Base-by-base conservation (phyloP, 2,113 vertebrate genomes). In the Mormyrus lacerda region DNA sequence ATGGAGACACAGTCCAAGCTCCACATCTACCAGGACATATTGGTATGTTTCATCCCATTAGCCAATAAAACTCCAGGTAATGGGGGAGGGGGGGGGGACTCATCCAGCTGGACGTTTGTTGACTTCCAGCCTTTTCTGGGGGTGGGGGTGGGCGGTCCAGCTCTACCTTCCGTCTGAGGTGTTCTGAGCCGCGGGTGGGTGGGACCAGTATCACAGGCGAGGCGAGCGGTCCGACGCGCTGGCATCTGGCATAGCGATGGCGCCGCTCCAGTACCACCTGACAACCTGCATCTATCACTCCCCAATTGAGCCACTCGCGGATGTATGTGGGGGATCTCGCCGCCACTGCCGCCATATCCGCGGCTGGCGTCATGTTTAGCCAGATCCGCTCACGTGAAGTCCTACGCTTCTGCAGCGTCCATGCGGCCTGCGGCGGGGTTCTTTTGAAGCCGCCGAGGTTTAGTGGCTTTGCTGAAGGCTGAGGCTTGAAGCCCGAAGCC, bases 41-140 rank as follows among this genome's bases (percentile, higher is more conserved):
- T 96, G 96, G 95, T 96, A 94, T 96, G 95, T 96, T 96, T 96
- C 96, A 95, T 95, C 92, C 94, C 95, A 96, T 96, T 96, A 96
- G 94, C 95, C 95, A 96, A 96, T 96, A 94, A 95, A 95, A 95
- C 95, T 91, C 93, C 94, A 95, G 94, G 94, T 95, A 95, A 95
- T 96, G 94, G 95, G 94, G 94, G 95, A 93, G 94, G 94, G 94
- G 94, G n/a, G 45, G 90, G 88, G 93, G 94, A 94, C 93, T 91
- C 92, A 91, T 96, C 95, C 95, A 96, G 95, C 95, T 96, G 95
- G 95, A 95, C 94, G 91, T 90, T 90, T 90, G 89, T 90, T 91
- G 90, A 92, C 90, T 90, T 91, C 89, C 90, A 91, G 89, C 45
- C 91, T 91, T 48, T 88, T 89, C 89, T 17, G 89, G 89, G 89